A percentile compares a stretch with the other conserved stretches of the same genome.
Evolutionary conservation across 2,888 invertebrate genomes (phyloP).

Genomic region (Acleris cristana): DNA sequence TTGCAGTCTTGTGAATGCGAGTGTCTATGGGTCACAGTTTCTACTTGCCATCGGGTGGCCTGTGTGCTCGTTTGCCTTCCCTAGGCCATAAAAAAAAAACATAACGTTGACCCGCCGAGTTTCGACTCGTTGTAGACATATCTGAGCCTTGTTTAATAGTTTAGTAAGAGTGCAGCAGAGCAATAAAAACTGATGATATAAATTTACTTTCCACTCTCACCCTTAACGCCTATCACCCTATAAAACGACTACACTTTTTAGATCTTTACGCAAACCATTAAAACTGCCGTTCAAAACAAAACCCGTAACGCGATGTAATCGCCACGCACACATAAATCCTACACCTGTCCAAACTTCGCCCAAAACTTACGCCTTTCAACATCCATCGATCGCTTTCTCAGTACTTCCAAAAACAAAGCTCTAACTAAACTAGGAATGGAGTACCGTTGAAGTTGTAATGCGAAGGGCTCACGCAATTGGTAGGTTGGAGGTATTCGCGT

Average conservation of each 20-base stretch:
- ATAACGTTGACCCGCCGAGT: too few relatives aligned
- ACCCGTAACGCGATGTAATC: conserved; percentile 54
- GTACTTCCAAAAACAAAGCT: conserved; percentile 1
- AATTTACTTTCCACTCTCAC: background rate
- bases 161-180: too few relatives aligned
- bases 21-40: too few relatives aligned
- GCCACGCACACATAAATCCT: conserved; percentile 69
- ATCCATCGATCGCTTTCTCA: conserved; percentile 23
- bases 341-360: conserved; percentile 60
- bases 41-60: too few relatives aligned
- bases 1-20: too few relatives aligned
- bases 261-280: conserved; percentile 13
- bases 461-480: conserved; percentile 4
- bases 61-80: too few relatives aligned
- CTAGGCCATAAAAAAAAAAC: too few relatives aligned
- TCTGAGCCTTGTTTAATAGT: too few relatives aligned
- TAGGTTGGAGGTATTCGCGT: conserved; percentile 40
- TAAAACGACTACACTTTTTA: conserved; percentile 14
- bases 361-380: conserved; percentile 3
- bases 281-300: background rate
- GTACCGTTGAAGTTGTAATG: conserved; percentile 12
- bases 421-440: conserved; percentile 4
- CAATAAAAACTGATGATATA: too few relatives aligned
- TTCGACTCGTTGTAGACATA: too few relatives aligned
- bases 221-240: background rate